A percentile compares a stretch with the other conserved stretches of the same genome.
Evolutionary conservation across 2,113 vertebrate genomes (phyloP).

Genomic region (Lamprotornis superbus): DNA sequence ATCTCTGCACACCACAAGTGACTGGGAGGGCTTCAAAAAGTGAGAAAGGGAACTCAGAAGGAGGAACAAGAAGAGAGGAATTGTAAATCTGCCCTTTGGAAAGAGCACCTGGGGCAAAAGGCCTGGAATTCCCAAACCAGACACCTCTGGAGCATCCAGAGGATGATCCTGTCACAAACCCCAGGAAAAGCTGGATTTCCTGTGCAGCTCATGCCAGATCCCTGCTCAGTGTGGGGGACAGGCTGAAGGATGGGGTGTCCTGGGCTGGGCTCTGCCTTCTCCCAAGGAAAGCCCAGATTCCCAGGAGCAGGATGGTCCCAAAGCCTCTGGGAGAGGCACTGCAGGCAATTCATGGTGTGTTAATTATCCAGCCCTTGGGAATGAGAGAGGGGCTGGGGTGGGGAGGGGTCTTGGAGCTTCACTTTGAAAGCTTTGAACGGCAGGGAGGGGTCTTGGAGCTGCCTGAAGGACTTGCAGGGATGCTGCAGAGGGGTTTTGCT

Average conservation of each 20-base stretch:
- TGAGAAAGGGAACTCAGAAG: not conserved
- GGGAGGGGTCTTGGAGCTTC: not conserved
- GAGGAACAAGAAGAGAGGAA: not conserved
- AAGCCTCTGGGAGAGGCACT: not conserved
- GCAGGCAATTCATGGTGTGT: not conserved
- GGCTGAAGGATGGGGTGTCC: not conserved
- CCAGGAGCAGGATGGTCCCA: not conserved
- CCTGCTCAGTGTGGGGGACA: not conserved
- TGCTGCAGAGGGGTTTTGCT: not conserved
- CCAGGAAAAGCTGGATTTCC: not conserved
- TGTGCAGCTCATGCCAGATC: not conserved
- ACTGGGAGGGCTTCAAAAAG: not conserved
- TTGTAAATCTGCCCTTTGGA: not conserved
- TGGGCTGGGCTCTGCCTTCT: not conserved
- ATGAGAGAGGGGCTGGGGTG: not conserved
- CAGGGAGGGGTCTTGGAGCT: not conserved
- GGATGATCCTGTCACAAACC: not conserved
- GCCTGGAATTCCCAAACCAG: not conserved
- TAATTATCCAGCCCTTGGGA: not conserved
- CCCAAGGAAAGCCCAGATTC: not conserved
- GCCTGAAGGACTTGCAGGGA: not conserved
- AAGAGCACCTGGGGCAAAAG: not conserved
- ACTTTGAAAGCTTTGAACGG: not conserved
- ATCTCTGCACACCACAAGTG: not conserved
- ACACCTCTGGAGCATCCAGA: not conserved